A percentile compares a stretch with the other conserved stretches of the same genome.
Conservation (phyloP, 2,888 invertebrate genomes). For the Nomada ferruginata region DNA sequence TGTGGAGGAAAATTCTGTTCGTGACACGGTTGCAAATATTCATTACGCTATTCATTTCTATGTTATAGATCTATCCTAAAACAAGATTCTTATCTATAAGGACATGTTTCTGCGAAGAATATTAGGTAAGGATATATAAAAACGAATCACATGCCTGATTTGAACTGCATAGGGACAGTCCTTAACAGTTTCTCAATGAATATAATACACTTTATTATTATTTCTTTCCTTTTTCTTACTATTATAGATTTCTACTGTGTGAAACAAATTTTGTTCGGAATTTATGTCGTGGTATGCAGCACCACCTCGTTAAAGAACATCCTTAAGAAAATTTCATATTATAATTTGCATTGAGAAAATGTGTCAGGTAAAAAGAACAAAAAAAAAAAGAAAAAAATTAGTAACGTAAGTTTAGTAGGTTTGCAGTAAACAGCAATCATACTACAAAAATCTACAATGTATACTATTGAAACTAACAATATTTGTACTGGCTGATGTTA, state of each 20-base stretch:
- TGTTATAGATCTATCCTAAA: conserved; percentile 82
- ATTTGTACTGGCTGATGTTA: conserved; percentile 80
- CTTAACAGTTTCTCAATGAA: not conserved
- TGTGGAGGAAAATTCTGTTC: not conserved
- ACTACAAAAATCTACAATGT: conserved; percentile 78
- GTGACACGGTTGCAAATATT: not conserved
- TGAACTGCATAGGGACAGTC: not conserved
- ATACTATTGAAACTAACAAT: conserved; percentile 82
- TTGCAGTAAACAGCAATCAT: conserved; percentile 74
- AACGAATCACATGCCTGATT: not conserved
- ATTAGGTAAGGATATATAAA: conserved; percentile 76
- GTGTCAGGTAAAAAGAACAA: conserved; percentile 19
- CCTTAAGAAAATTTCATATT: conserved; percentile 62
- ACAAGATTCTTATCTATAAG: conserved; percentile 78
- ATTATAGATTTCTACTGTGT: conserved; percentile 81
- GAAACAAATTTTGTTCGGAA: conserved; percentile 79
- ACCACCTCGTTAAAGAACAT: conserved; percentile 70
- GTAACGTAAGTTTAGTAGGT: conserved; percentile 77
- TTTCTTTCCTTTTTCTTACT: conserved; percentile 37
- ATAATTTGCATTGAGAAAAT: conserved; percentile 61
- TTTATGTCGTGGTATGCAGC: conserved; percentile 72
- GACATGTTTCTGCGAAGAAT: conserved; percentile 79
- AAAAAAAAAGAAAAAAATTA: conserved; percentile 67
- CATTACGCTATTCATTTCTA: conserved; percentile 7
- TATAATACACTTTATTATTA: conserved; percentile 18